Evolutionary conservation across 2,113 vertebrate genomes (phyloP).

Genomic region (Cisticola juncidis): DNA sequence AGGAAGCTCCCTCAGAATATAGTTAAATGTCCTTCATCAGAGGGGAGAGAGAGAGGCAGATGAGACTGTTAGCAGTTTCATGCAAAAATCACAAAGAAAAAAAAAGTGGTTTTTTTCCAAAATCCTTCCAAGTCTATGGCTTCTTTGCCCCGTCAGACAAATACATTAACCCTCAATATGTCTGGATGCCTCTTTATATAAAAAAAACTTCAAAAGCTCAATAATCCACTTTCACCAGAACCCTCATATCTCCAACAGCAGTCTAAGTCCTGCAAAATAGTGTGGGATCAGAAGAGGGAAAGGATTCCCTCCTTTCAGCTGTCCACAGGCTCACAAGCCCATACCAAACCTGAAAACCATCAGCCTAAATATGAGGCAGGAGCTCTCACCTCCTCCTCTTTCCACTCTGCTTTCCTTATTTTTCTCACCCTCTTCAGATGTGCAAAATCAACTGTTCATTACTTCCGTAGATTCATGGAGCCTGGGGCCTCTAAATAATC

Average conservation of each 20-base stretch:
- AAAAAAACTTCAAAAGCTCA: not conserved
- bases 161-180: not conserved
- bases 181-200: not conserved
- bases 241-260: not conserved
- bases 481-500: not conserved
- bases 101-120: not conserved
- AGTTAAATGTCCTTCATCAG: constrained; percentile 90
- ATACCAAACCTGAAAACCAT: not conserved
- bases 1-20: constrained; percentile 92
- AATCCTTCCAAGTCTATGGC: not conserved
- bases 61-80: not conserved
- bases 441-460: not conserved
- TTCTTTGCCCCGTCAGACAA: not conserved
- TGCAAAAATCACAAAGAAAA: not conserved
- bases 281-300: not conserved
- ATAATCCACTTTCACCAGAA: not conserved
- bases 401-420: not conserved
- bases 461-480: not conserved
- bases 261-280: not conserved
- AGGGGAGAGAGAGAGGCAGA: not conserved
- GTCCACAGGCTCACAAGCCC: not conserved
- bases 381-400: not conserved
- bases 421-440: not conserved
- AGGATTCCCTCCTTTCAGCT: not conserved
- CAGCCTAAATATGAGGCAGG: not conserved